Evolutionary conservation across 1,140 invertebrate genomes (phyloP), one percentile per base, ranked within the genome.

Genomic region (Papilio machaon): DNA sequence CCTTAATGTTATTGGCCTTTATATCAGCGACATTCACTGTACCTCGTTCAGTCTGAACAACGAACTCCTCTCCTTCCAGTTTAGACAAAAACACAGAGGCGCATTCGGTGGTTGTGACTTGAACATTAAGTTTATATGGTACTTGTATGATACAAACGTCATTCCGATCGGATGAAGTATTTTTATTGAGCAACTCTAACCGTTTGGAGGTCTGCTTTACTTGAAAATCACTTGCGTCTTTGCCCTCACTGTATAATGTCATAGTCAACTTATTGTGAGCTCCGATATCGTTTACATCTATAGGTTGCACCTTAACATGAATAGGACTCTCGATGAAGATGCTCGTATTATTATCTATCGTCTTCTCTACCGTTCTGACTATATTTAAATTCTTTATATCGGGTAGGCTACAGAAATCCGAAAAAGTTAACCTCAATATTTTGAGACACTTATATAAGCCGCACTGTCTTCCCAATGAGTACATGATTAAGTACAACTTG

Each of bases 321-420:
- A 95, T 95, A 46, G 95, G 95, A 75, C 94, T 95, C 78, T 95
- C 94, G 30, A 95, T 91, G 78, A 94, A 95, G 80, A 95, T 94
- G 76, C 90, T 94, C 9, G 95, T 93, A 79, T 91, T 94, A 23
- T 88, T 91, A 80, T 95, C 95, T 78, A 95, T 92, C 17, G 91
- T 93, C 86, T 95, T 95, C 83, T 95, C 94, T 23, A 95, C 94
- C 5, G 95, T 95, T 80, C 94, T 91, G 10, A 95, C 91, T 17
- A 94, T 82, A 81, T 93, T 94, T 83, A 95, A 88, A 30, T 93
- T 95, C 84, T 94, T 90, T 54, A 95, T 88, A 85, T 94, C 92
- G 43, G 92, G 93, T 49, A 92, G 88, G 84, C 87, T 94, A 82
- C 89, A 91, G 74, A 90, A 94, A 78, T 94, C 90, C 64, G 86